Evolutionary conservation across 2,797 vertebrate genomes (phyloP).

Genomic region (Parauchenoglanis punctatus): DNA sequence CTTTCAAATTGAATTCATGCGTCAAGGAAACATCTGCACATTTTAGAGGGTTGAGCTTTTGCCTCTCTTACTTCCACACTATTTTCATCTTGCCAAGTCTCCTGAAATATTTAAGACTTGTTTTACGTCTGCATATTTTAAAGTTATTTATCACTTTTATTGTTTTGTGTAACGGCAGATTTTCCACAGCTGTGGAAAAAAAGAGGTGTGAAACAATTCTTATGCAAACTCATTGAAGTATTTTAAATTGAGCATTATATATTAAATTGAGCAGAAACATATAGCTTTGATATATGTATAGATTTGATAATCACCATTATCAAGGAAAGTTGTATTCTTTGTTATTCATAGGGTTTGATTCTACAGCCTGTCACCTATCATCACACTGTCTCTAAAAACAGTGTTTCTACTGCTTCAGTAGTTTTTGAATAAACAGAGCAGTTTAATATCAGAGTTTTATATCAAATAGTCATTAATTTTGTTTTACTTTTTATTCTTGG

Average conservation of each 20-base stretch:
- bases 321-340: background rate
- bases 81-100: background rate
- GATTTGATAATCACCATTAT: background rate
- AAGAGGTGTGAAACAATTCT: background rate
- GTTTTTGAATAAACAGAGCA: background rate
- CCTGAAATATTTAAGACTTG: conserved; percentile 15
- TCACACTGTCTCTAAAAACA: background rate
- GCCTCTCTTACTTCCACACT: background rate
- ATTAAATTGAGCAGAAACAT: background rate
- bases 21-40: background rate
- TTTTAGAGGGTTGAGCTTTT: background rate
- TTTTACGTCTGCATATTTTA: background rate
- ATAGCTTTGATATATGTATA: background rate
- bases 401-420: background rate
- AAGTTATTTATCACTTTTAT: background rate
- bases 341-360: background rate
- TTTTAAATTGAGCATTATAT: background rate
- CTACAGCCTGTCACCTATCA: background rate
- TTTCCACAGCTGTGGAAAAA: background rate
- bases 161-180: background rate
- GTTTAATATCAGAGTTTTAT: background rate
- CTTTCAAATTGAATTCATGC: conserved; percentile 6
- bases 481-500: background rate
- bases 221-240: background rate
- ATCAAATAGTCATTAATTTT: background rate